Percentiles rank a stretch among this genome's conserved stretches.
Conservation (phyloP, 2,113 vertebrate genomes). For the Mormyrus lacerda region DNA sequence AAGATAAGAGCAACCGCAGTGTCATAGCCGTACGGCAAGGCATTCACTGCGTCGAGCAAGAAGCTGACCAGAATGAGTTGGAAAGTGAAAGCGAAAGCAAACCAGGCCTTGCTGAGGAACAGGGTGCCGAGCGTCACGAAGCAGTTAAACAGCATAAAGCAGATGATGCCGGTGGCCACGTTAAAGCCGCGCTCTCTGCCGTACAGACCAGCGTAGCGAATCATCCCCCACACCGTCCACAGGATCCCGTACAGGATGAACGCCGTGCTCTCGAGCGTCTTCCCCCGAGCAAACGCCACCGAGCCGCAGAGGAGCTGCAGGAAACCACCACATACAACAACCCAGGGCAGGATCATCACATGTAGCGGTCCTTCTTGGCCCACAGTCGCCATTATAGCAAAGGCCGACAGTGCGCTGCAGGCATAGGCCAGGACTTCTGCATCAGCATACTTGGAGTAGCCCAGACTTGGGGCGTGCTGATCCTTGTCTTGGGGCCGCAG, state of each 20-base stretch:
- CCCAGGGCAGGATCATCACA: slow-evolving; percentile 72
- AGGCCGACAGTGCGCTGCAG: slow-evolving; percentile 69
- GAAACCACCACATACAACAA: slow-evolving; percentile 69
- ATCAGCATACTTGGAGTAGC: slow-evolving; percentile 76
- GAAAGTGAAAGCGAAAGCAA: slow-evolving; percentile 67
- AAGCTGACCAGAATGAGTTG: slow-evolving; percentile 74
- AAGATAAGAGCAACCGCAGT: slow-evolving; percentile 68
- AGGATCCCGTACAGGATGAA: slow-evolving; percentile 74
- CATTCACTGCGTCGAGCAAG: slow-evolving; percentile 66
- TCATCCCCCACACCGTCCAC: slow-evolving; percentile 79
- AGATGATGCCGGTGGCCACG: slow-evolving; percentile 61
- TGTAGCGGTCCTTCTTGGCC: slow-evolving; percentile 48
- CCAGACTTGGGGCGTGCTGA: slow-evolving; percentile 62
- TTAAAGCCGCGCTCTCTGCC: slow-evolving; percentile 62
- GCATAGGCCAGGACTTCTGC: slow-evolving; percentile 70
- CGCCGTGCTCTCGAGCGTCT: slow-evolving; percentile 77
- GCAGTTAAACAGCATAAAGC: slow-evolving; percentile 73
- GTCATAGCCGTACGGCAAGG: slow-evolving; percentile 69
- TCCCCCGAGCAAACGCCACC: slow-evolving; percentile 73
- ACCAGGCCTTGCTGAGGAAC: slow-evolving; percentile 69
- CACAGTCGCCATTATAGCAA: slow-evolving; percentile 60
- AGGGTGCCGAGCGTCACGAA: slow-evolving; percentile 66
- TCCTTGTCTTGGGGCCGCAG: slow-evolving; percentile 60
- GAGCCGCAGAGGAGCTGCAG: slow-evolving; percentile 66
- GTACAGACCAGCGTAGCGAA: slow-evolving; percentile 63